Evolutionary conservation across 2,113 vertebrate species (phyloP), one percentile per base, ranked within the genome.

Genomic region (Trochalopteron elliotii): DNA sequence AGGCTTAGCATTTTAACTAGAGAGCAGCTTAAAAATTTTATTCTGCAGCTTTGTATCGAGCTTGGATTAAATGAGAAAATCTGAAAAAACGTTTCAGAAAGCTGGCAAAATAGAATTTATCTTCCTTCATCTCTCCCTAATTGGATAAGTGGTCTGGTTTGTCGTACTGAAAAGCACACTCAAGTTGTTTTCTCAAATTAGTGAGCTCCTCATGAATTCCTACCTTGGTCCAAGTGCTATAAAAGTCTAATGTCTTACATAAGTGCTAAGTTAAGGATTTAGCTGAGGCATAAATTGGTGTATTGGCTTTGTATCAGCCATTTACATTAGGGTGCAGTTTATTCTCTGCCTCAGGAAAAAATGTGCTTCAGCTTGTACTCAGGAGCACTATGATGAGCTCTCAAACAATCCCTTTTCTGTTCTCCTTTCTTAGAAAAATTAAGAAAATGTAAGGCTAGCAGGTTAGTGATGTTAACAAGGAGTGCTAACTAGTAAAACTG

Each of bases 201-300:
- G 85, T 68, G 83, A 90, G 56, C 83, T 90, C 64, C 79, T 94
- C 71, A 49, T 95, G 79, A 96, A 89, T 84, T 82, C 65, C 33
- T 86, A 49, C 83, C 64, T 90, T 89, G 88, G 69, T 86, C 93
- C 90, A 96, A 93, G 65, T 47, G 77, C 93, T 92, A 50, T 88
- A 83, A 90, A 96, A 95, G 75, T 56, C 71, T 86, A 52, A 92
- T 89, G 92, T 91, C 94, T 96, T 95, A 94, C 90, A 90, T 96
- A 95, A 96, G 90, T 71, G 83, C 90, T 94, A 93, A 78, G 90
- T 92, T 94, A 92, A 90, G 87, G 92, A 77, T 91, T 97, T 96
- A 96, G 82, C 47, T 75, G 83, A 83, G 56, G 71, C 84, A 94
- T 90, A 90, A 94, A 92, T 87, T 53, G 52, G 76, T 84, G 64